phyloP scores from a whole-genome alignment of 1,140 invertebrate species.

The Nebria ingens region DNA sequence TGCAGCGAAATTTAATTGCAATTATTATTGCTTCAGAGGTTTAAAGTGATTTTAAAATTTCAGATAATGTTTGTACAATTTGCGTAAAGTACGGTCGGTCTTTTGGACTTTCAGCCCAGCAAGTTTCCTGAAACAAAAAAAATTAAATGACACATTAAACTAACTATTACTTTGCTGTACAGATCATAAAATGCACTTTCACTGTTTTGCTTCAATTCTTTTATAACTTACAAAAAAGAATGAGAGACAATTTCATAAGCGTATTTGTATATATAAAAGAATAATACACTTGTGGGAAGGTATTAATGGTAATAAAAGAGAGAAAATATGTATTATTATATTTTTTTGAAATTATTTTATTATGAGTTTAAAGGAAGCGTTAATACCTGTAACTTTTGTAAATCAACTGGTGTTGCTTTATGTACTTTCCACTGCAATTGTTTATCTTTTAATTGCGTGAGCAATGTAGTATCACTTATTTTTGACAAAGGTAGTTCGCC shows the following conservation, averaged over 20 bases:
- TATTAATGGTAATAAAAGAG: too few relatives aligned
- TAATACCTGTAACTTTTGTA: constrained; percentile 52
- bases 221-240: too few relatives aligned
- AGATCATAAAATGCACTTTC: too few relatives aligned
- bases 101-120: constrained; percentile 52
- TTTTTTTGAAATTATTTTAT: too few relatives aligned
- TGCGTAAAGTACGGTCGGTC: constrained; percentile 53
- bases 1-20: background rate
- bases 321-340: background rate
- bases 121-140: constrained; percentile 37
- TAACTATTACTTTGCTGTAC: too few relatives aligned
- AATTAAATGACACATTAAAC: background rate
- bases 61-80: constrained; percentile 33
- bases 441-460: constrained; percentile 57
- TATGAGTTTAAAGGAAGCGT: too few relatives aligned
- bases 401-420: constrained; percentile 47
- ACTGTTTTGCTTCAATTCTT: too few relatives aligned
- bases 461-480: constrained; percentile 63
- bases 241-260: too few relatives aligned
- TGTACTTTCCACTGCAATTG: constrained; percentile 54
- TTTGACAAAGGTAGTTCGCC: constrained; percentile 79
- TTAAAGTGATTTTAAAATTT: constrained; percentile 25
- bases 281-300: too few relatives aligned
- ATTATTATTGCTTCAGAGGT: background rate
- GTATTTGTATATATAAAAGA: too few relatives aligned